Evolutionary conservation across 2,113 vertebrate genomes (phyloP), one percentile per base, ranked within the genome.

Genomic region (Cyprinodon tularosa): DNA sequence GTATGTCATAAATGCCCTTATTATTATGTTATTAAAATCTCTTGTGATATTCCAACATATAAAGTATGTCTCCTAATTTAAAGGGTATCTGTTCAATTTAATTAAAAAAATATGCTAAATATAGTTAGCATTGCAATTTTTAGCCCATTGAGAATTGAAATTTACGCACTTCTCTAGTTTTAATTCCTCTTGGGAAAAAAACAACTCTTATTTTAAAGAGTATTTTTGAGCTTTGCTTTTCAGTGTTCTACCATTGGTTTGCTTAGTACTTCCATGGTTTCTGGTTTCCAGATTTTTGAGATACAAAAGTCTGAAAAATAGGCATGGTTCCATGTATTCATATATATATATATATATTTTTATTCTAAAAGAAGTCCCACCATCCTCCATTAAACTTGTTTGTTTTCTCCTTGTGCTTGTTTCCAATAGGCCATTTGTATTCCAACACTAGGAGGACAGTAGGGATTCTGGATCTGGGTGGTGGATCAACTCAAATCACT

Each of bases 401-500:
- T 5, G 72, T 36, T 50, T 61, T 66, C 61, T 72, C 65, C 17
- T 65, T 71, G 7, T 78, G 7, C 45, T 67, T 77, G 29, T 83
- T 83, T 78, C 3, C 90, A 88, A 71, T 82, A 99, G 98, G 97
- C 85, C 97, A 98, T 87, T 90, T 99, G 81, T 96, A 96, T 89
- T 93, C 95, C 86, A 95, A 93, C 78, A 95, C 94, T 44, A 94
- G 77, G 80, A 93, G 86, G 86, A 98, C 96, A 22, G 91, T 98
- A 71, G 98, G 98, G 13, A 99, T 94, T 86, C 90, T 99, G 93
- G 98, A 99, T 90, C 83, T 99, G 84, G 98, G 98, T 66, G 98
- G 98, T 79, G 98, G 96, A 84, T 99, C 98, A 64, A 99, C 98
- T 38, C 98, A 99, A 83, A 98, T 99, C 90, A 98, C 98, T 0